A percentile compares a stretch with the other conserved stretches of the same genome.
Evolutionary conservation across 2,797 vertebrate species (phyloP).

Genomic region (Morus bassanus): DNA sequence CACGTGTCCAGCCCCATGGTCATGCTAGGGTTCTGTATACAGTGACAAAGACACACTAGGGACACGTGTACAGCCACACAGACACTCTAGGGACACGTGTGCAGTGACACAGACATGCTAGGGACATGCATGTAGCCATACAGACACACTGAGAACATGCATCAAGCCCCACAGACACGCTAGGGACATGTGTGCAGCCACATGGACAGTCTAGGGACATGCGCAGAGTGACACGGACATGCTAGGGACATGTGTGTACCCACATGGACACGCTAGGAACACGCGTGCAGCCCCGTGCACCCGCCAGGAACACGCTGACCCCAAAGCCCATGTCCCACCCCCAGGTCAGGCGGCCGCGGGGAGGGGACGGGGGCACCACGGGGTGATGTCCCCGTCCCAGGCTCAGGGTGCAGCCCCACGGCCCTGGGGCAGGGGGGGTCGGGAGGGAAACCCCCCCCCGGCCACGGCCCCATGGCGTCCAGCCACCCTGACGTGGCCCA

Average conservation of each 20-base stretch:
- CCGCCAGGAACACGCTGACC: not conserved
- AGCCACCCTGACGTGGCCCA: not conserved
- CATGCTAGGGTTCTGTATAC: no score
- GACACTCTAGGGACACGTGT: not conserved
- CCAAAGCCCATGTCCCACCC: not conserved
- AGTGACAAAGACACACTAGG: no score
- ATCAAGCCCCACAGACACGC: not conserved
- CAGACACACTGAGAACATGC: not conserved
- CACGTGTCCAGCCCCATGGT: no score
- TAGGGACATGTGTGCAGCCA: not conserved
- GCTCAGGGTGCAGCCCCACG: not conserved
- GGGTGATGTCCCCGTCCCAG: not conserved
- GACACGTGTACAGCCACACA: no score
- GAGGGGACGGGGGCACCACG: not conserved
- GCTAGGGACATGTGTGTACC: not conserved
- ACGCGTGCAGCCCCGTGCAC: not conserved
- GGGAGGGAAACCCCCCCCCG: not conserved
- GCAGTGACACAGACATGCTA: not conserved
- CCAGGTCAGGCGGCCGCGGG: not conserved
- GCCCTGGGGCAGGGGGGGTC: no score
- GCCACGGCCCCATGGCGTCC: not conserved
- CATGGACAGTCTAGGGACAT: no score
- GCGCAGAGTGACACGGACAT: no score
- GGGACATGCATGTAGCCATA: not conserved
- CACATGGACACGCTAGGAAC: accelerated